Percentiles rank a stretch among this genome's conserved stretches.
phyloP scores from a whole-genome alignment of 2,113 vertebrate species.

The Gymnobelideus leadbeateri region DNA sequence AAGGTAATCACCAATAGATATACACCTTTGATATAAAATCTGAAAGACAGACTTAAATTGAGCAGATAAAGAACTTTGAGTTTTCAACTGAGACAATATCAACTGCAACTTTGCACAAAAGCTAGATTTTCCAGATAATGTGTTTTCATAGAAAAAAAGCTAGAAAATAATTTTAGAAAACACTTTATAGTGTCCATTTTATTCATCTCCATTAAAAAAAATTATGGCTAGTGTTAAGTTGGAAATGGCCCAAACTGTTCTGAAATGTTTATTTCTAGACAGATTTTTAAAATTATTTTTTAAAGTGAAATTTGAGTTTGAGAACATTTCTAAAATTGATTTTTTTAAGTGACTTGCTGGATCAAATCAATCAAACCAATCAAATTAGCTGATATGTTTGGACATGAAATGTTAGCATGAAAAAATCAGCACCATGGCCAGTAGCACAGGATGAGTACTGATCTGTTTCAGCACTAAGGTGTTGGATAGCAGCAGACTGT shows the following conservation, averaged over 20 bases:
- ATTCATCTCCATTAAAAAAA: neutral
- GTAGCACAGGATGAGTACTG: neutral
- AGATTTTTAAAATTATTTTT: neutral
- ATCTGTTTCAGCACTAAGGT: neutral
- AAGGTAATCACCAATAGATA: neutral
- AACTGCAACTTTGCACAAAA: neutral
- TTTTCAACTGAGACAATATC: neutral
- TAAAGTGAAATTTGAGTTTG: neutral
- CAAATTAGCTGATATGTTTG: neutral
- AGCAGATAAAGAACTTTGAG: neutral
- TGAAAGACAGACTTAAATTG: neutral
- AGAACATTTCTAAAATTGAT: neutral
- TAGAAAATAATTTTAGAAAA: neutral
- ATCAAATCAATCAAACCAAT: neutral
- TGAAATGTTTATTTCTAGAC: neutral
- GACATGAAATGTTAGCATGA: neutral
- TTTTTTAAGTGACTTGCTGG: neutral
- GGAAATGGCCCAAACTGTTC: neutral
- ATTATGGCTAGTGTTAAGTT: neutral
- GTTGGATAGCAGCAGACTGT: neutral
- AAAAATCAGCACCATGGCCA: neutral
- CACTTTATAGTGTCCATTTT: neutral
- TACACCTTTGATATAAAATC: neutral
- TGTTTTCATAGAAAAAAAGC: neutral
- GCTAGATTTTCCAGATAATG: neutral